Percentiles rank a stretch among this genome's conserved stretches.
These are phyloP conservation scores for Euwallacea similis DNA, from an alignment of 1,140 invertebrate species.

Conservation along the genomic window DNA sequence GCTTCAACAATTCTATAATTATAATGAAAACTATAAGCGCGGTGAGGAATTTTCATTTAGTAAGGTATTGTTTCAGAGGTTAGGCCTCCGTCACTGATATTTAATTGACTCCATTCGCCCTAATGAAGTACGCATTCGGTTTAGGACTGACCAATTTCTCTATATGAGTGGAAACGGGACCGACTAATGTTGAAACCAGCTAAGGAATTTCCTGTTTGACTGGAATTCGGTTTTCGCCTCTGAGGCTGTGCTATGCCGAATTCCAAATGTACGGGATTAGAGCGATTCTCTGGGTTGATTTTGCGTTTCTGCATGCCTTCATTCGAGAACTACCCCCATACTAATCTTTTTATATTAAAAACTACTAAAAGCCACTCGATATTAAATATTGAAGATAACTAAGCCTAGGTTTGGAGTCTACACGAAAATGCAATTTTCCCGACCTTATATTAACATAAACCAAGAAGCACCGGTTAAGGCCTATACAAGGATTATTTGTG, in stretches of 20 bases:
- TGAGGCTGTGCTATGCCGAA: constrained; percentile 28
- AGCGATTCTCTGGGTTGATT: constrained; percentile 12
- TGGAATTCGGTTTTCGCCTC: constrained; percentile 34
- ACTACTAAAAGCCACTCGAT: too few species aligned
- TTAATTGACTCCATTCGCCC: constrained; percentile 26
- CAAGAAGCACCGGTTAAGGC: constrained; percentile 26
- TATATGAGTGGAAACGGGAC: constrained; percentile 29
- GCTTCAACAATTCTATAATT: too few species aligned
- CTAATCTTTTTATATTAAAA: not conserved
- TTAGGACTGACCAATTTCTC: constrained; percentile 28
- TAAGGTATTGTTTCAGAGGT: too few species aligned
- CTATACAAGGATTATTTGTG: constrained; percentile 28
- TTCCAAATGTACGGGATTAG: constrained; percentile 16
- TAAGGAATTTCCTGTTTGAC: constrained; percentile 35
- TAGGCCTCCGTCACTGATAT: constrained; percentile 13
- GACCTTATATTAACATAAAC: constrained; percentile 32
- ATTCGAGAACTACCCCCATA: not conserved
- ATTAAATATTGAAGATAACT: too few species aligned
- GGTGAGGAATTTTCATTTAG: too few species aligned
- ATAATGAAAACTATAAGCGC: too few species aligned
- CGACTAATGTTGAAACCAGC: constrained; percentile 27
- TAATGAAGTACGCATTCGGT: constrained; percentile 35
- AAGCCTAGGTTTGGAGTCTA: constrained; percentile 10
- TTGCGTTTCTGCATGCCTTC: constrained; percentile 1
- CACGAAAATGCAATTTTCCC: constrained; percentile 31